Percentiles rank a stretch among this genome's conserved stretches.
phyloP scores from a whole-genome alignment of 2,113 vertebrate genomes.

The Ochotona curzoniae region DNA sequence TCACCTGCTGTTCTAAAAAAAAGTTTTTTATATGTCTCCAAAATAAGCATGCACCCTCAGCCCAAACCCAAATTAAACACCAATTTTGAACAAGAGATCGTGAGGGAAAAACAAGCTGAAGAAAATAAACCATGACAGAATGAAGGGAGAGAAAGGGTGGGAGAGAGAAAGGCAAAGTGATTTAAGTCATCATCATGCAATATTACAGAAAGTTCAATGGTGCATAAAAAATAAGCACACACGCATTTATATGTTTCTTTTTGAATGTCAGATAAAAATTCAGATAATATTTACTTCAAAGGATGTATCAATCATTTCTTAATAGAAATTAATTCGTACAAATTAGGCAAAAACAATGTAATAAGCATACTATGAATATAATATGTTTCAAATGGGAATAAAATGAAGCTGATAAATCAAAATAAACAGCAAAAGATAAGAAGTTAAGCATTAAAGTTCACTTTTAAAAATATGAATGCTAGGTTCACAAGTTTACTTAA shows the following conservation, averaged over 20 bases:
- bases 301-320: background rate
- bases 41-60: conserved; percentile 33
- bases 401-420: background rate
- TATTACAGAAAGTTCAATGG: background rate
- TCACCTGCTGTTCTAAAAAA: conserved; percentile 50
- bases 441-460: conserved; percentile 23
- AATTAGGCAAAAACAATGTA: background rate
- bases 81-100: conserved; percentile 19
- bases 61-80: conserved; percentile 37
- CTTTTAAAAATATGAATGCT: background rate
- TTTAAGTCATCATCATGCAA: background rate
- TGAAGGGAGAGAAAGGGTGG: background rate
- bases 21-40: background rate
- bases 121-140: background rate
- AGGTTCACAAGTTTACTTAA: background rate
- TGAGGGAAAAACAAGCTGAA: background rate
- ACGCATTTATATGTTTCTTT: background rate
- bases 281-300: background rate
- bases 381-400: background rate
- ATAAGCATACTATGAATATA: background rate
- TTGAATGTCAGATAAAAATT: conserved; percentile 18
- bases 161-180: background rate
- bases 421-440: background rate
- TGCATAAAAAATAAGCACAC: background rate
- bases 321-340: background rate